Base-by-base conservation (phyloP, 2,888 invertebrate genomes). In the Platerodrilus igneus region DNA sequence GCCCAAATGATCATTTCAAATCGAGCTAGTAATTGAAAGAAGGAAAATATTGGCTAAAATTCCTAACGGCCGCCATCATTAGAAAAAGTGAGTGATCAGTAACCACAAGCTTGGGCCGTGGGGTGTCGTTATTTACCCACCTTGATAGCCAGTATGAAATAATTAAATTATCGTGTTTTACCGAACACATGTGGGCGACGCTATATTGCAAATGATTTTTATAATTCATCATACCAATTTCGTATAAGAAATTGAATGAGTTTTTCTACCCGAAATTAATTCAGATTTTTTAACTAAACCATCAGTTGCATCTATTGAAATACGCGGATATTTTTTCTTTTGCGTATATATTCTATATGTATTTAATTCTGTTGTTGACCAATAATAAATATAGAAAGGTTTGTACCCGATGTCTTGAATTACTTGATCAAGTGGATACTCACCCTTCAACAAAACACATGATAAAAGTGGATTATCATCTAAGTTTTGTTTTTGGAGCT, bases 371-470 rank as follows among this genome's bases (percentile, higher is more conserved):
- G 15, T 11, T 5, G n/a, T 13, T 4, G 17, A 9, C 35, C 35
- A 35, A 25, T 35, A 35, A 18, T 35, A n/a, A 1, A 33, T n/a
- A 23, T 15, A 33, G 23, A 33, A 33, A 4, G 9, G 7, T 15
- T 33, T 23, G n/a, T 35, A 35, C 1, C 35, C 35, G n/a, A 35
- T 14, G 14, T 35, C 26, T 35, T 17, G n/a, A 13, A 35, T 35
- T 6, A 35, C 11, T 3, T 15, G 2, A 18, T 17, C 17, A 19
- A 17, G 26, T 4, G 35, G 35, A 3, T 8, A 3, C 11, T 4
- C n/a, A 6, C 9, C 18, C 13, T 25, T 35, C 10, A 35, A 17
- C 1, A 4, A 2, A 1, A 1, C 7, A 14, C 25, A 9, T 3
- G 26, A n/a, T 8, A 25, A 16, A 10, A 35, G 7, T 18, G 35